Percentiles rank a stretch among this genome's conserved stretches.
phyloP scores from a whole-genome alignment of 2,888 invertebrate genomes.

The Tuberolachnus salignus region DNA sequence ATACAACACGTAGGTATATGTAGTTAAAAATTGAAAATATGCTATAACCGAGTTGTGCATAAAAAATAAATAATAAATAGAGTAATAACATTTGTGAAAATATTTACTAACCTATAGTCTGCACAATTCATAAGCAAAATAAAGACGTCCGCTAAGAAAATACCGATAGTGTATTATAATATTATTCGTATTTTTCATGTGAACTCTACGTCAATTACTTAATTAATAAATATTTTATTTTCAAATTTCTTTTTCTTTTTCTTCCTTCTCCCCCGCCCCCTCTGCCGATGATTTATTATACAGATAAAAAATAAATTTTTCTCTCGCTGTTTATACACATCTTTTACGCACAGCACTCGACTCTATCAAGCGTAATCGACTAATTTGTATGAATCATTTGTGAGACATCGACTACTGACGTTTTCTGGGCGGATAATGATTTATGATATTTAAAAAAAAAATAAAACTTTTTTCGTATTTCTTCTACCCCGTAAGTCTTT shows the following conservation, averaged over 20 bases:
- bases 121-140: neutral
- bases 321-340: neutral
- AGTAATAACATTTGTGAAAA: too few relatives aligned
- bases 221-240: too few relatives aligned
- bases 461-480: conserved; percentile 2
- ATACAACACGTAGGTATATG: too few relatives aligned
- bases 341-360: neutral
- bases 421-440: conserved; percentile 12
- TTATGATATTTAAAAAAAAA: neutral
- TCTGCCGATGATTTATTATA: neutral
- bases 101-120: too few relatives aligned
- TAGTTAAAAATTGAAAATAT: too few relatives aligned
- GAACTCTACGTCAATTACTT: too few relatives aligned
- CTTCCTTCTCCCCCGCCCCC: too few relatives aligned
- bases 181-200: neutral
- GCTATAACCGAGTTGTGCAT: too few relatives aligned
- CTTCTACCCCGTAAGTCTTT: neutral
- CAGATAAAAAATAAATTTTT: neutral
- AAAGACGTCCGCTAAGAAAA: neutral
- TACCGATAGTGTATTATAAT: neutral
- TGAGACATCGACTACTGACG: conserved; percentile 16
- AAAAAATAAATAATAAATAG: too few relatives aligned
- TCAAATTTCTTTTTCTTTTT: neutral
- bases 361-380: neutral
- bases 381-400: conserved; percentile 15